Percentiles rank a stretch among this genome's conserved stretches.
Conservation (phyloP, 2,888 invertebrate genomes). For the Dusona sp. region DNA sequence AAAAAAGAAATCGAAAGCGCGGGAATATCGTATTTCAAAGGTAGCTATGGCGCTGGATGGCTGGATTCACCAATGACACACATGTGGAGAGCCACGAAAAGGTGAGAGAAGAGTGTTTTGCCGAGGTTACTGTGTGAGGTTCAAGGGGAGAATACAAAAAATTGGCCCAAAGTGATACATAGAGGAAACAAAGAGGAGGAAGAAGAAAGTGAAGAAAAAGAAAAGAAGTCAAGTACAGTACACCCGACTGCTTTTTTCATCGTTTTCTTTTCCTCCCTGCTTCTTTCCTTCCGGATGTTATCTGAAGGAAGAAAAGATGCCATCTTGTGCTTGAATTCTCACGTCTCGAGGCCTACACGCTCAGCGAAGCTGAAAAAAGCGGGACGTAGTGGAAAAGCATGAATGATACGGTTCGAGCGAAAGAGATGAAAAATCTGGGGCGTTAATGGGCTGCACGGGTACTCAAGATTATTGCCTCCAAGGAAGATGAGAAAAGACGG, state of each 20-base stretch:
- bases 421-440: conserved; percentile 38
- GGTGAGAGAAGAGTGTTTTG: conserved; percentile 13
- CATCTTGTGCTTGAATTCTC: conserved; percentile 55
- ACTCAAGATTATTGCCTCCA: conserved; percentile 55
- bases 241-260: background rate
- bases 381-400: conserved; percentile 23
- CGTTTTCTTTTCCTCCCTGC: background rate
- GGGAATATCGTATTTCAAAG: conserved; percentile 34
- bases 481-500: conserved; percentile 4
- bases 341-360: conserved; percentile 39
- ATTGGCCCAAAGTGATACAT: conserved; percentile 31
- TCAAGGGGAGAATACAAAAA: conserved; percentile 24
- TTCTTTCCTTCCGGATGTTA: conserved; percentile 4
- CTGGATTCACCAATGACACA: conserved; percentile 24
- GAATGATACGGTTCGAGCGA: conserved; percentile 5
- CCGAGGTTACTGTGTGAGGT: conserved; percentile 19
- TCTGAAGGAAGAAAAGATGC: conserved; percentile 37
- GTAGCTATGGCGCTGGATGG: background rate
- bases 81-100: conserved; percentile 7
- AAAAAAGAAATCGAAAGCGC: conserved; percentile 21
- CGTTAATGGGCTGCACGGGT: conserved; percentile 42
- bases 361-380: conserved; percentile 57
- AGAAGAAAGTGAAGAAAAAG: conserved; percentile 18
- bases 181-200: conserved; percentile 32
- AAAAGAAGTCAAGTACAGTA: background rate